Conservation (phyloP, 2,797 vertebrate genomes). For the Anisognathus igniventris region DNA sequence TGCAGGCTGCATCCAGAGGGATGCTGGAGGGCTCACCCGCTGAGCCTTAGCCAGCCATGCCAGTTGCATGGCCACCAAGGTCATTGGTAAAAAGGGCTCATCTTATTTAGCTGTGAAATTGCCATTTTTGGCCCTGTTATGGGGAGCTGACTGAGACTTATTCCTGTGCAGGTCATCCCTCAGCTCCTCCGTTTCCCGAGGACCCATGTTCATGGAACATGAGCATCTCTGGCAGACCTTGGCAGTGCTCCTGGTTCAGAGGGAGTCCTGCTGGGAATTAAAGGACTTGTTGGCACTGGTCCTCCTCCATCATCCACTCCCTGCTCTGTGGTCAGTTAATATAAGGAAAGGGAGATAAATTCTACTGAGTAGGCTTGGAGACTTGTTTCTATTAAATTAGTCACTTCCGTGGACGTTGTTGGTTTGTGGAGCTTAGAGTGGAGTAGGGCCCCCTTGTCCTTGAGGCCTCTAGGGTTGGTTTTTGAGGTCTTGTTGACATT, state of each 20-base stretch:
- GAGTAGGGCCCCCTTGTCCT: not conserved
- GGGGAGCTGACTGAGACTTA: not conserved
- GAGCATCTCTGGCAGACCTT: not conserved
- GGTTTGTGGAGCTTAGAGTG: not conserved
- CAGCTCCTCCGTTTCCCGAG: too few relatives aligned
- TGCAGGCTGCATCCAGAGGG: not conserved
- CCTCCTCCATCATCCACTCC: not conserved
- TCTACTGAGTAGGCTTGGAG: not conserved
- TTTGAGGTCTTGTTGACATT: not conserved
- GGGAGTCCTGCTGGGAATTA: not conserved
- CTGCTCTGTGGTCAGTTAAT: not conserved
- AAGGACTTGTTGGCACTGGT: not conserved
- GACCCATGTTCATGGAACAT: fast-evolving
- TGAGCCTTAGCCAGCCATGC: not conserved
- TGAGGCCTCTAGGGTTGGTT: not conserved
- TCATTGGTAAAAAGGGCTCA: not conserved
- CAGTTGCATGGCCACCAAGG: not conserved
- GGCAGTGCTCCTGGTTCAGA: not conserved
- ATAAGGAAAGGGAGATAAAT: not conserved
- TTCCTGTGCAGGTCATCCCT: not conserved
- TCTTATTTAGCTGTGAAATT: not conserved
- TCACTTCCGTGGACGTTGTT: not conserved
- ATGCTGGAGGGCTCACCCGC: fast-evolving
- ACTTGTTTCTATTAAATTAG: not conserved
- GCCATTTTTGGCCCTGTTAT: not conserved